phyloP scores from a whole-genome alignment of 2,888 invertebrate genomes.

The Lasius platythorax region DNA sequence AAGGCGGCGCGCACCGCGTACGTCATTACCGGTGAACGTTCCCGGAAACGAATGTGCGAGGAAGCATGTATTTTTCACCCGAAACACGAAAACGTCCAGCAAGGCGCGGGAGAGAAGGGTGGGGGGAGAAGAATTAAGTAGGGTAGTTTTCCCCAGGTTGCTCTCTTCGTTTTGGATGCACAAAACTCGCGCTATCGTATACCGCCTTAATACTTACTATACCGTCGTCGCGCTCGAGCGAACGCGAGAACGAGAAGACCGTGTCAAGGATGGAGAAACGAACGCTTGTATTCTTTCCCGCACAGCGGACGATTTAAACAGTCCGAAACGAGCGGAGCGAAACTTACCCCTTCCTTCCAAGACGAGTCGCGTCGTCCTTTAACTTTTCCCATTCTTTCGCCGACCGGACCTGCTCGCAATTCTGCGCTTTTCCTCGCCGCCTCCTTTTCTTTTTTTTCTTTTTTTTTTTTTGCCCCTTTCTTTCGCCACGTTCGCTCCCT shows the following conservation, averaged over 20 bases:
- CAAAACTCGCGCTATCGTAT: slow-evolving; percentile 5
- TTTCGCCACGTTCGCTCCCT: slow-evolving; percentile 42
- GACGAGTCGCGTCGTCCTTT: slow-evolving; percentile 62
- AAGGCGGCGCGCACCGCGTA: not conserved
- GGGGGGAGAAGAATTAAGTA: slow-evolving; percentile 44
- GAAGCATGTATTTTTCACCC: slow-evolving; percentile 36
- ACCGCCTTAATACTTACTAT: slow-evolving; percentile 16
- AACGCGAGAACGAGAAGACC: not conserved
- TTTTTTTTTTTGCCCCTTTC: slow-evolving; percentile 22
- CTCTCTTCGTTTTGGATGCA: slow-evolving; percentile 19
- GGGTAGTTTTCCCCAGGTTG: slow-evolving; percentile 1
- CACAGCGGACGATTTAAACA: slow-evolving; percentile 69
- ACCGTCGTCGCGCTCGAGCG: slow-evolving; percentile 26
- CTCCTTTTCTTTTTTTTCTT: slow-evolving; percentile 19
- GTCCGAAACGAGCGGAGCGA: slow-evolving; percentile 58
- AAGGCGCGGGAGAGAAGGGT: not conserved
- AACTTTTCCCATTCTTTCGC: slow-evolving; percentile 72
- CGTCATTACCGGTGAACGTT: slow-evolving; percentile 20
- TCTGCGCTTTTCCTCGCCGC: slow-evolving; percentile 42
- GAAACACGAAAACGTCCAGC: slow-evolving; percentile 37
- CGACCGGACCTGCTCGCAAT: slow-evolving; percentile 51
- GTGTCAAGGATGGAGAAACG: slow-evolving; percentile 30
- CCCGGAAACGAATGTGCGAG: slow-evolving; percentile 2
- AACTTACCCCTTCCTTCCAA: slow-evolving; percentile 28
- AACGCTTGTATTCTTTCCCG: slow-evolving; percentile 60